Evolutionary conservation across 2,113 vertebrate species (phyloP).

Genomic region (Myanophis thanlyinensis): DNA sequence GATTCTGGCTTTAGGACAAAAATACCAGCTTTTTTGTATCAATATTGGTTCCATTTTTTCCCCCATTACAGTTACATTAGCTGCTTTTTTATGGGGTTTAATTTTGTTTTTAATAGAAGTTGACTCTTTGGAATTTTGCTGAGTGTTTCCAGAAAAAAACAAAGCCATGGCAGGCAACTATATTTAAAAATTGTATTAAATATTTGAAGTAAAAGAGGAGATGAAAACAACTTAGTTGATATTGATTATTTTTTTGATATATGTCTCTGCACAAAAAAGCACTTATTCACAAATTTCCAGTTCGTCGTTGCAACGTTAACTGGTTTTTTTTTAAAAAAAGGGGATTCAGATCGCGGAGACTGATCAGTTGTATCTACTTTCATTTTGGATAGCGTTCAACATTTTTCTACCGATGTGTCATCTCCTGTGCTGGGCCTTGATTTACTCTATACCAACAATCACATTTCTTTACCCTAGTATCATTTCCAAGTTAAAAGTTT

Average conservation of each 20-base stretch:
- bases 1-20: constrained; percentile 59
- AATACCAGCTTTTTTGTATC: constrained; percentile 60
- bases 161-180: not conserved
- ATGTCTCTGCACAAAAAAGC: not conserved
- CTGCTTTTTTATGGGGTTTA: constrained; percentile 32
- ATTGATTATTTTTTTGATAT: not conserved
- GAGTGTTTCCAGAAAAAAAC: constrained; percentile 33
- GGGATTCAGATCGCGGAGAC: not conserved
- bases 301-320: not conserved
- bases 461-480: not conserved
- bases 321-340: too few relatives aligned
- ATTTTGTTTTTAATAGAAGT: constrained; percentile 42
- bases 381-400: not conserved
- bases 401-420: not conserved
- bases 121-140: constrained; percentile 57
- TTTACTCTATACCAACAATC: not conserved
- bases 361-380: not conserved
- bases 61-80: constrained; percentile 13
- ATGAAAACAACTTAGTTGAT: not conserved
- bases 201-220: not conserved
- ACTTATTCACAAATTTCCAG: not conserved
- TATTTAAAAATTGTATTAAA: not conserved
- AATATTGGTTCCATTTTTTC: constrained; percentile 48
- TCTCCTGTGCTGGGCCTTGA: not conserved
- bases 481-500: not conserved